Base-by-base conservation (phyloP, 2,113 vertebrate genomes). In the Rhagologus leucostigma region DNA sequence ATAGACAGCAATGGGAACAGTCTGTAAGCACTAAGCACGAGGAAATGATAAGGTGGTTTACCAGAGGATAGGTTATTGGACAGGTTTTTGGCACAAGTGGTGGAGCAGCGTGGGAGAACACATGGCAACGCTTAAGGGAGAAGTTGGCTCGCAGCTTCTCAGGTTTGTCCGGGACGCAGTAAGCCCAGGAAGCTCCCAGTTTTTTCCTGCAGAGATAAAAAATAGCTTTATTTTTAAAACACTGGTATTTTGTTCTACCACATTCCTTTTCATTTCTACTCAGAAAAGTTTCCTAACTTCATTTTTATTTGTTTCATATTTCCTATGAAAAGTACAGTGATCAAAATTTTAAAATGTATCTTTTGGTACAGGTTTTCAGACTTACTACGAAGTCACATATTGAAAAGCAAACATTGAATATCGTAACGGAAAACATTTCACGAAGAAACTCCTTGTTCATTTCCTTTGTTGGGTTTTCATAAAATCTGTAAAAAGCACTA, bases 41-140 rank as follows among this genome's bases (percentile, higher is more conserved):
- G 68, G n/a, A 70, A 80, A 70, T 46, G 52, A 26, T 74, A 70
- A 84, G 42, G 44, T 4, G 20, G 37, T 71, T 92, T 95, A 76
- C 44, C 56, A 81, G 47, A 77, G 76, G 75, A 68, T 63, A 49
- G 90, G 95, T 94, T 70, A 83, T 50, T 86, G 96, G 79, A 70
- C 83, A 77, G 83, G 76, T 46, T 93, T 96, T 95, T 93, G 89
- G 77, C 84, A 69, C 46, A 23, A 65, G 15, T 26, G 50, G 71
- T 69, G 78, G 75, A 88, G 90, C 52, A 21, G 41, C 49, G 82
- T 75, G 82, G 71, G 63, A 95, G 76, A 95, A 56, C 84, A 96
- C 94, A 75, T 64, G 95, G 93, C 86, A 86, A 4, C 46, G 56
- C 83, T 96, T 89, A 88, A 81, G 70, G 63, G 33, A 91, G 71